Evolutionary conservation across 2,888 invertebrate genomes (phyloP).

Genomic region (Lampropteryx suffumata): DNA sequence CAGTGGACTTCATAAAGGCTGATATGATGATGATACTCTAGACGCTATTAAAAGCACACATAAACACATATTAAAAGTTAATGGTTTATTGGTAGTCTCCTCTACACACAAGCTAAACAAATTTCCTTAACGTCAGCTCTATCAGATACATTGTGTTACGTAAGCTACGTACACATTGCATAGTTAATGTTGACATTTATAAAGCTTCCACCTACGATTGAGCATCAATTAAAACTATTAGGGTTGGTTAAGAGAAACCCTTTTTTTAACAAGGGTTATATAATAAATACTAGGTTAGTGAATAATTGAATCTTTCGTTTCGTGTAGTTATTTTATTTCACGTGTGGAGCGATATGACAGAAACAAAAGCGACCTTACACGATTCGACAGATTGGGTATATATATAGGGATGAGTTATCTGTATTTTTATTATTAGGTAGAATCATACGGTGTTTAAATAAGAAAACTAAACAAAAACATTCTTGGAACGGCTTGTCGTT

Average conservation of each 20-base stretch:
- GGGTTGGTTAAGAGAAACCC: conserved; percentile 9
- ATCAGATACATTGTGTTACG: not conserved
- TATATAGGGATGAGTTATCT: no score
- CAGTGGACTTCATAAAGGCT: no score
- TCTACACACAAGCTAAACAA: conserved; percentile 5
- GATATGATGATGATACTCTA: no score
- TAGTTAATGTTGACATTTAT: not conserved
- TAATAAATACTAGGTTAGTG: conserved; percentile 34
- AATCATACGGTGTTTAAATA: not conserved
- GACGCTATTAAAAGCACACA: no score
- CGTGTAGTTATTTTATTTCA: no score
- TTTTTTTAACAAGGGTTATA: conserved; percentile 36
- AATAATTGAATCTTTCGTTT: conserved; percentile 34
- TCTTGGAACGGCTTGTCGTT: conserved; percentile 20
- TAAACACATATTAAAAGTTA: no score
- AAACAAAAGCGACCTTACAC: no score
- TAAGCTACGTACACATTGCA: no score
- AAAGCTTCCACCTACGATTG: conserved; percentile 9
- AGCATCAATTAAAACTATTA: conserved; percentile 27
- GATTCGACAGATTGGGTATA: no score
- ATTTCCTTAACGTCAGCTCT: conserved; percentile 10
- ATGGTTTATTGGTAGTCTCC: no score
- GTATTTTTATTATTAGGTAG: no score
- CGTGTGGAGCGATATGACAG: no score
- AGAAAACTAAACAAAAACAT: not conserved